Percentiles rank a stretch among this genome's conserved stretches.
Evolutionary conservation across 2,113 vertebrate genomes (phyloP).

Genomic region (Hippocampus barbouri): DNA sequence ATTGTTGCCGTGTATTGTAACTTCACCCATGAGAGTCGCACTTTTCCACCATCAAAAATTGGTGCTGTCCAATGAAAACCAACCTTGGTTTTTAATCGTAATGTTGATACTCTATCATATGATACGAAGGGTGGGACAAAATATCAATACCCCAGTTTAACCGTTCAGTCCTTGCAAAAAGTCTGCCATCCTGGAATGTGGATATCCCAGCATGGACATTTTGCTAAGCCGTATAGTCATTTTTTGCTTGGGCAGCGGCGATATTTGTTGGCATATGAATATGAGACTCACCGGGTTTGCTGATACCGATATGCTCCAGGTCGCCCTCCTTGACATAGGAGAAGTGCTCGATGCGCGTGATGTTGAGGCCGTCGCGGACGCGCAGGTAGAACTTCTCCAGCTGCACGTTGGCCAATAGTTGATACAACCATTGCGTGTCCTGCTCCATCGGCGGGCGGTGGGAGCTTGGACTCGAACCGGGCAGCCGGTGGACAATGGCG

Average conservation of each 20-base stretch:
- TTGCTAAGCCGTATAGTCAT: too few relatives aligned
- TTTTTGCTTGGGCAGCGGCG: too few relatives aligned
- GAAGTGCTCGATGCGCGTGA: slow-evolving; percentile 81
- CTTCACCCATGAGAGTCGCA: too few relatives aligned
- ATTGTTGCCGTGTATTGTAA: too few relatives aligned
- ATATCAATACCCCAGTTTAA: too few relatives aligned
- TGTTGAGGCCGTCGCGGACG: slow-evolving; percentile 81
- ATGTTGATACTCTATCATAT: neutral
- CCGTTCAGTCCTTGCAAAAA: too few relatives aligned
- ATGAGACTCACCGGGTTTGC: slow-evolving; percentile 78
- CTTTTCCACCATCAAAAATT: too few relatives aligned
- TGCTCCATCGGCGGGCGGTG: slow-evolving; percentile 79
- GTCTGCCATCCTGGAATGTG: too few relatives aligned
- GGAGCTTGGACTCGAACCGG: slow-evolving; percentile 29
- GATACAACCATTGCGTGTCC: slow-evolving; percentile 78
- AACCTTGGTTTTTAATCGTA: neutral
- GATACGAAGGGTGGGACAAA: neutral
- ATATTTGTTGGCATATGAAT: neutral
- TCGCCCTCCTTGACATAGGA: slow-evolving; percentile 80
- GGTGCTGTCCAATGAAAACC: too few relatives aligned
- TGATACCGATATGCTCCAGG: slow-evolving; percentile 83
- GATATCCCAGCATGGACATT: too few relatives aligned
- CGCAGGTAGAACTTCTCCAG: slow-evolving; percentile 81
- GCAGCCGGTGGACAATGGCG: neutral
- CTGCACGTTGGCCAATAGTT: slow-evolving; percentile 79